These are phyloP conservation scores for Campoletis sonorensis DNA, from an alignment of 1,140 invertebrate genomes.

Conservation along the genomic window DNA sequence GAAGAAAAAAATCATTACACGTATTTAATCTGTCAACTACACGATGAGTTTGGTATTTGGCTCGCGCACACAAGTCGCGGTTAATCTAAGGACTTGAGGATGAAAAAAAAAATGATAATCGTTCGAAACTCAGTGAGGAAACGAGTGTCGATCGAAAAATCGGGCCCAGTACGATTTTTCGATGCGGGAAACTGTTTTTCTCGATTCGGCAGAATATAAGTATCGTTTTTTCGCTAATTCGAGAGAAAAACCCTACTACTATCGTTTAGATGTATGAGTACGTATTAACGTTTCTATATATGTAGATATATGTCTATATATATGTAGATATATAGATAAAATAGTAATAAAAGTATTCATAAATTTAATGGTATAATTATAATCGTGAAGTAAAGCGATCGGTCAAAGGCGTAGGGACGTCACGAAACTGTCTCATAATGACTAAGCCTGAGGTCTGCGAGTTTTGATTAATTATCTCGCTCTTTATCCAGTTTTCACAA, in stretches of 20 bases:
- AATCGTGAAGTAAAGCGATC: slow-evolving; percentile 27
- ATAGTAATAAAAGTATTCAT: not conserved
- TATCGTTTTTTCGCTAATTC: not conserved
- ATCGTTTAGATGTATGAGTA: not conserved
- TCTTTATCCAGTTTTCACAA: slow-evolving; percentile 34
- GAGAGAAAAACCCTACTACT: not conserved
- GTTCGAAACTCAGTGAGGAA: slow-evolving; percentile 18
- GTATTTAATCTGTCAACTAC: slow-evolving; percentile 32
- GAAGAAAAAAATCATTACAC: slow-evolving; percentile 23
- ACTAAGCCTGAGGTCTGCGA: slow-evolving; percentile 4
- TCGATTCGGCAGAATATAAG: not conserved
- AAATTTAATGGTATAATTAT: slow-evolving; percentile 16
- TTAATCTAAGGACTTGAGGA: slow-evolving; percentile 39
- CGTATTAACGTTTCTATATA: slow-evolving; percentile 25
- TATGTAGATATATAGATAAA: not conserved
- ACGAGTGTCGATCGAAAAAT: slow-evolving; percentile 11
- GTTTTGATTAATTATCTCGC: not conserved
- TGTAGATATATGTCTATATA: slow-evolving; percentile 6
- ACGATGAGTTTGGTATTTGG: slow-evolving; percentile 44
- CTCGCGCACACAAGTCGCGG: slow-evolving; percentile 41
- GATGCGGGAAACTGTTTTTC: not conserved
- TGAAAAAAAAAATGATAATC: not conserved
- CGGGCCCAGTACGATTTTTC: slow-evolving; percentile 23
- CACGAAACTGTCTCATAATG: slow-evolving; percentile 3
- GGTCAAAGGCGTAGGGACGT: not conserved